Evolutionary conservation across 2,888 invertebrate species (phyloP), one percentile per base, ranked within the genome.

Genomic region (Tortrix viridana): DNA sequence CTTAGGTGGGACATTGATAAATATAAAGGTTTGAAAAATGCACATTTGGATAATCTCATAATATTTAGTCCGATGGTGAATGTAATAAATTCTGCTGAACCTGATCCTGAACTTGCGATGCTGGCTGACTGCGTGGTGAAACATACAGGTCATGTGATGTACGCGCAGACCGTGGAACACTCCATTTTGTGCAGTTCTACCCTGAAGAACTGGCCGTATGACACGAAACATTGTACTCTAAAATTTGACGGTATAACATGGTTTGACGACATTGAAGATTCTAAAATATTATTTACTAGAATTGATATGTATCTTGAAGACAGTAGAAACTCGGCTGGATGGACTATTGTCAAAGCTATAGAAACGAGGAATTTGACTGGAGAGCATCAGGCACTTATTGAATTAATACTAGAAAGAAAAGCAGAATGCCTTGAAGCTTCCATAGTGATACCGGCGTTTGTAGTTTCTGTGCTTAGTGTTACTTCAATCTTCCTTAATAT

Each of bases 1-100:
- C 64, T 81, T 3, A 68, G 66, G 57, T 84, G 84, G 84, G 69
- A 82, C n/a, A 72, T 73, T 0, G 65, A 57, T 2, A 70, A 77
- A 41, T 79, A 75, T 55, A 71, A 68, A 18, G 78, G 75, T 0
- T 46, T 83, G 0, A 48, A 70, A 0, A 22, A 61, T 1, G 68
- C 65, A 0, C 18, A 61, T 0, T 12, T 74, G 2, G 1, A 38
- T 0, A 68, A 60, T 14, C 0, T 3, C 0, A 3, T 26, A 0
- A 66, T 79, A 7, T 83, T 82, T 82, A 44, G 59, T 3, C 84
- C 83, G 0, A 16, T 14, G 0, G 19, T 82, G 0, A 64, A 52
- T 4, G 59, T 81, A 0, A 66, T 67, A 2, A 83, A 83, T 38
- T 50, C 65, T 0, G 65, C 67, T 0, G 53, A 69, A 12, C 1